phyloP scores from a whole-genome alignment of 2,888 invertebrate species.

The Bombylius discolor region DNA sequence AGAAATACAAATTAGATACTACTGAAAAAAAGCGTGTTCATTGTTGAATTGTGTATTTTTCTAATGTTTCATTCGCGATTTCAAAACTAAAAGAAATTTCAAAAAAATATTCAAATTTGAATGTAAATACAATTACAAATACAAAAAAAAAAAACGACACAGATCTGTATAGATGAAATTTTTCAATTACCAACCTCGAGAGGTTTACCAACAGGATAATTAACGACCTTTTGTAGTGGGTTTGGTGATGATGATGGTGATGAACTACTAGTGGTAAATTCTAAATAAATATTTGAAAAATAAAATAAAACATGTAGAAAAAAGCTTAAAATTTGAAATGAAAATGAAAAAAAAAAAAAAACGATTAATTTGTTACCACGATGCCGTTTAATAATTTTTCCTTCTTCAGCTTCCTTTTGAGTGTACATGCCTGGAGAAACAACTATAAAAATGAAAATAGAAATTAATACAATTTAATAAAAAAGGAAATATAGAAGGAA shows the following conservation, averaged over 20 bases:
- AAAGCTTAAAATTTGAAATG: too few species aligned
- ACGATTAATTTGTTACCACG: conserved; percentile 16
- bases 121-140: too few species aligned
- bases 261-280: not conserved
- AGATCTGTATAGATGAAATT: too few species aligned
- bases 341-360: not conserved
- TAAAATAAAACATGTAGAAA: too few species aligned
- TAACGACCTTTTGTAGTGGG: conserved; percentile 34
- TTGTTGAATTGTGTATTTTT: too few species aligned
- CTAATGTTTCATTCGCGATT: too few species aligned
- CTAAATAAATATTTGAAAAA: too few species aligned
- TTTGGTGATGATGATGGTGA: conserved; percentile 39
- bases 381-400: conserved; percentile 36
- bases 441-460: conserved; percentile 13
- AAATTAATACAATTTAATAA: not conserved
- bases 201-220: conserved; percentile 68
- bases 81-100: too few species aligned
- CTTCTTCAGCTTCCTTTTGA: conserved; percentile 48
- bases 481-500: not conserved
- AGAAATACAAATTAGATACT: too few species aligned
- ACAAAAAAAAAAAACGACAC: too few species aligned
- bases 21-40: too few species aligned
- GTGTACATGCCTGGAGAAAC: conserved; percentile 20
- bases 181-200: conserved; percentile 49
- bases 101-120: too few species aligned